Evolutionary conservation across 2,888 invertebrate species (phyloP).

Genomic region (Eristalis intricaria): DNA sequence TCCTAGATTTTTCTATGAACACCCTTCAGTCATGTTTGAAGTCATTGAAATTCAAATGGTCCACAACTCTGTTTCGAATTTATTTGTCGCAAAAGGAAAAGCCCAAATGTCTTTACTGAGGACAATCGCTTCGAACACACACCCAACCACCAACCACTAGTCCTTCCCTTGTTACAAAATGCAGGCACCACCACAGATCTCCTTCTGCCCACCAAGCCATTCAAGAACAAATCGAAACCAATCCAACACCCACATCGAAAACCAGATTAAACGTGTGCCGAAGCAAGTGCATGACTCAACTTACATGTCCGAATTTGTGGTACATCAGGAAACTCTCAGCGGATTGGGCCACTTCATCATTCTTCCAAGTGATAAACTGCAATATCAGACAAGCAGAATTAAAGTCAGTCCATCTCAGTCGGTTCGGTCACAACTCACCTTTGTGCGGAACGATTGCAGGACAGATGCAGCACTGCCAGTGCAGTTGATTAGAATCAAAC

Average conservation of each 20-base stretch:
- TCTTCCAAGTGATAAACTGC: slow-evolving; percentile 91
- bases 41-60: too few species aligned
- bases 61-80: too few species aligned
- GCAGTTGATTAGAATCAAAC: slow-evolving; percentile 92
- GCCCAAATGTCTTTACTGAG: too few species aligned
- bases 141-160: too few species aligned
- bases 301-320: slow-evolving; percentile 95
- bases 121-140: too few species aligned
- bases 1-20: too few species aligned
- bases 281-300: slow-evolving; percentile 79
- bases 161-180: not conserved
- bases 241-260: slow-evolving; percentile 1
- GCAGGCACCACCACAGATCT: not conserved
- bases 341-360: slow-evolving; percentile 91
- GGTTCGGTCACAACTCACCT: slow-evolving; percentile 82
- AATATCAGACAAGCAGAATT: slow-evolving; percentile 64
- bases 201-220: not conserved
- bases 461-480: slow-evolving; percentile 93
- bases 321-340: slow-evolving; percentile 94
- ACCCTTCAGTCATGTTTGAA: too few species aligned
- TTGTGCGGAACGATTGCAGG: slow-evolving; percentile 91
- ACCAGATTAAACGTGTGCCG: not conserved
- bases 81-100: too few species aligned
- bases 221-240: not conserved
- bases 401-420: not conserved